phyloP scores from a whole-genome alignment of 2,113 vertebrate genomes.

The Bujurquina vittata region DNA sequence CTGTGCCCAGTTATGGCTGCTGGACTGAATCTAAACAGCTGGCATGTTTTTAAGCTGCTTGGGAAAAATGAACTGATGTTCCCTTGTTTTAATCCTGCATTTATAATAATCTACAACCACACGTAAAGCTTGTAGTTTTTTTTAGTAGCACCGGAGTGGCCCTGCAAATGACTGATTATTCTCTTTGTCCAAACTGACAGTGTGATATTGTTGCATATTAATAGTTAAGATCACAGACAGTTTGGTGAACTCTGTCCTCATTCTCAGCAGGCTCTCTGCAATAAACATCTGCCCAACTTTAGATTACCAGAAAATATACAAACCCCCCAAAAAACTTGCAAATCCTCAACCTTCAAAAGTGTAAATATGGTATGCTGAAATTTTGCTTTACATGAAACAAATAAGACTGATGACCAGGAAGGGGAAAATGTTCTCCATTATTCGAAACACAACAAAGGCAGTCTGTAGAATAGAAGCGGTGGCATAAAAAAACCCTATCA shows the following conservation, averaged over 20 bases:
- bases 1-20: background rate
- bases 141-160: background rate
- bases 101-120: background rate
- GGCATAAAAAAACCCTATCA: background rate
- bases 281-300: background rate
- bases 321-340: background rate
- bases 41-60: background rate
- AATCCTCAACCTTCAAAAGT: background rate
- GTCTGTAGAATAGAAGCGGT: background rate
- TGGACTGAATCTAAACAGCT: background rate
- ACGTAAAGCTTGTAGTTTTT: background rate
- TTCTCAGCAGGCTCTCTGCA: fast-evolving
- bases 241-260: background rate
- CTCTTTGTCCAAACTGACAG: background rate
- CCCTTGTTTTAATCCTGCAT: background rate
- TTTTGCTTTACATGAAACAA: background rate
- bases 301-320: background rate
- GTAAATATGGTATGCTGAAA: background rate
- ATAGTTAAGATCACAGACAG: background rate
- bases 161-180: background rate
- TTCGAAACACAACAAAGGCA: background rate
- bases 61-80: background rate
- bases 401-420: background rate
- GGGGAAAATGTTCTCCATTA: background rate
- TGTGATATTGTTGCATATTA: background rate